These are phyloP conservation scores for Oxyura jamaicensis DNA, from an alignment of 2,113 vertebrate genomes.

Conservation along the genomic window DNA sequence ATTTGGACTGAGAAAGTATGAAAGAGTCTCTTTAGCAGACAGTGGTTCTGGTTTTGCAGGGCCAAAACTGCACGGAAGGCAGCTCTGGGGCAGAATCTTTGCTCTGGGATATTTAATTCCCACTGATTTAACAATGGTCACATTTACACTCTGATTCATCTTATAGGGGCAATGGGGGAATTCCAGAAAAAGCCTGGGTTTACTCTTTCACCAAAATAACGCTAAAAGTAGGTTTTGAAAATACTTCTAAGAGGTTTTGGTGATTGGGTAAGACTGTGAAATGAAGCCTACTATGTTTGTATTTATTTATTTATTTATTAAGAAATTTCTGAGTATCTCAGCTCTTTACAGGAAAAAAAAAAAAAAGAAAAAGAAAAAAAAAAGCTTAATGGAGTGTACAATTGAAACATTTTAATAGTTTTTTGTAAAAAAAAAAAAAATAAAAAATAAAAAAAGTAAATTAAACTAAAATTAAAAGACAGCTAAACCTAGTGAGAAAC, in stretches of 20 bases:
- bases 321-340: neutral
- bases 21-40: neutral
- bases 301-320: neutral
- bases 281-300: neutral
- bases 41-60: neutral
- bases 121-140: neutral
- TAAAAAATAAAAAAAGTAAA: neutral
- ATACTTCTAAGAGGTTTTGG: neutral
- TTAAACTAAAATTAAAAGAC: neutral
- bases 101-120: neutral
- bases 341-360: neutral
- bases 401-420: neutral
- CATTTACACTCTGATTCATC: neutral
- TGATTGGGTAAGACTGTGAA: neutral
- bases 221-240: neutral
- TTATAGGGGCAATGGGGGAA: neutral
- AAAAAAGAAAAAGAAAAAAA: neutral
- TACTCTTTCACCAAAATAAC: neutral
- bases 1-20: neutral
- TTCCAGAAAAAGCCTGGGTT: neutral
- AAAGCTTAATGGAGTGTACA: neutral
- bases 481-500: neutral
- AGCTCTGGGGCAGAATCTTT: neutral
- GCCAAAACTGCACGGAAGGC: neutral
- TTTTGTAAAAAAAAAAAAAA: neutral